These are phyloP conservation scores for Watsonalla cultraria DNA, from an alignment of 2,888 invertebrate genomes.

Conservation along the genomic window DNA sequence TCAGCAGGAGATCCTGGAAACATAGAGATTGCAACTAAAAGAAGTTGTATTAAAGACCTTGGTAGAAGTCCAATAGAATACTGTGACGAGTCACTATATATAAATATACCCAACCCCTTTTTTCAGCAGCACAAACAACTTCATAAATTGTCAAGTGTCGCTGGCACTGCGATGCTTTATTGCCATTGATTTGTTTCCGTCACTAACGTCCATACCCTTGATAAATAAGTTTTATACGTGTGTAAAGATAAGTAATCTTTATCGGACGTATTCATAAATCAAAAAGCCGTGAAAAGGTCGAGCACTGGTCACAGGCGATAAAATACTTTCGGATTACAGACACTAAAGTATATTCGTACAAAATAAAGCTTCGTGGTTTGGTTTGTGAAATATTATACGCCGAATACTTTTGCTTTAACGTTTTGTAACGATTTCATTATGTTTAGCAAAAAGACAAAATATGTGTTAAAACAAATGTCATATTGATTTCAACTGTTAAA, in stretches of 20 bases:
- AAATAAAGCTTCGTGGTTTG: neutral
- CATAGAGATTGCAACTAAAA: too few species aligned
- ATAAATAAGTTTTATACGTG: conserved; percentile 57
- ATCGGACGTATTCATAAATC: conserved; percentile 64
- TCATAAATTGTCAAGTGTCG: neutral
- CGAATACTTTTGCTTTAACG: neutral
- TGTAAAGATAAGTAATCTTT: conserved; percentile 60
- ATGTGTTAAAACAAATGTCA: too few species aligned
- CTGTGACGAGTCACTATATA: neutral
- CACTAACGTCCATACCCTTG: conserved; percentile 34
- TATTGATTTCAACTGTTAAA: too few species aligned
- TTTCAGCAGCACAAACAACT: neutral
- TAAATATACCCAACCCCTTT: neutral
- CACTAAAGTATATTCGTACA: conserved; percentile 8
- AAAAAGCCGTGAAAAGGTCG: conserved; percentile 66
- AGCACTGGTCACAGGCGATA: conserved; percentile 31
- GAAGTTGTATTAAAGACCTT: too few species aligned
- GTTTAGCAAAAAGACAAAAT: neutral
- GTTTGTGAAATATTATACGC: neutral
- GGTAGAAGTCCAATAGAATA: too few species aligned
- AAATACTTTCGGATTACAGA: conserved; percentile 25
- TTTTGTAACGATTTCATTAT: neutral
- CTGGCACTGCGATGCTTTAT: conserved; percentile 12
- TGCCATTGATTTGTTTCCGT: conserved; percentile 36
- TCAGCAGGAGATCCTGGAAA: too few species aligned